These are phyloP conservation scores for Fulica atra DNA, from an alignment of 2,113 vertebrate genomes.

Conservation along the genomic window DNA sequence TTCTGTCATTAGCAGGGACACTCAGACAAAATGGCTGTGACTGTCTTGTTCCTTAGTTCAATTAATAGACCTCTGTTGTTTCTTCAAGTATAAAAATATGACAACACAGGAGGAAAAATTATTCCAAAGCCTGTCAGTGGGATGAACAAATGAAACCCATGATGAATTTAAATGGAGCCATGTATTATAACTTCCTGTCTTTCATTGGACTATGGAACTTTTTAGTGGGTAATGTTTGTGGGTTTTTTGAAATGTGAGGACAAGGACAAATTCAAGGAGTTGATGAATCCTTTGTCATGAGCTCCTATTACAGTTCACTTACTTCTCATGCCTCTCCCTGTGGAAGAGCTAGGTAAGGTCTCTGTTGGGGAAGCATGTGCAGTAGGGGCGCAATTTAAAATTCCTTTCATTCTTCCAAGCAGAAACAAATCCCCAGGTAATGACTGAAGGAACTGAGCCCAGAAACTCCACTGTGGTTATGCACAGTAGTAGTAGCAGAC, in stretches of 20 bases:
- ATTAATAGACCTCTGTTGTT: constrained; percentile 61
- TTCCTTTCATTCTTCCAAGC: background rate
- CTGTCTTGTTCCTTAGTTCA: constrained; percentile 58
- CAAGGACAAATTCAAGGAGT: background rate
- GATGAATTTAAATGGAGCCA: constrained; percentile 18
- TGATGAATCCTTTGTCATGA: background rate
- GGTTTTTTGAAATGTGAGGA: background rate
- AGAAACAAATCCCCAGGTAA: background rate
- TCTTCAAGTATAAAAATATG: constrained; percentile 24
- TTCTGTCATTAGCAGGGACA: background rate
- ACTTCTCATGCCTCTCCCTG: background rate
- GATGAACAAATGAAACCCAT: constrained; percentile 29
- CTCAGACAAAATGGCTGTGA: constrained; percentile 1
- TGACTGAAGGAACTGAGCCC: background rate
- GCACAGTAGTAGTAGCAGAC: background rate
- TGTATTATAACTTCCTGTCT: constrained; percentile 5
- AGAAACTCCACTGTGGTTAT: background rate
- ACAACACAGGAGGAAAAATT: constrained; percentile 37
- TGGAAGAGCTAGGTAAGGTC: background rate
- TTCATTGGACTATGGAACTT: background rate
- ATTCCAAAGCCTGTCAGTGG: background rate
- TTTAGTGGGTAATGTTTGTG: background rate
- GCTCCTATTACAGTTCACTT: background rate
- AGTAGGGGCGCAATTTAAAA: background rate
- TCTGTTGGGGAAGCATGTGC: background rate